Base-by-base conservation (phyloP, 1,140 invertebrate species). In the Apis cerana region DNA sequence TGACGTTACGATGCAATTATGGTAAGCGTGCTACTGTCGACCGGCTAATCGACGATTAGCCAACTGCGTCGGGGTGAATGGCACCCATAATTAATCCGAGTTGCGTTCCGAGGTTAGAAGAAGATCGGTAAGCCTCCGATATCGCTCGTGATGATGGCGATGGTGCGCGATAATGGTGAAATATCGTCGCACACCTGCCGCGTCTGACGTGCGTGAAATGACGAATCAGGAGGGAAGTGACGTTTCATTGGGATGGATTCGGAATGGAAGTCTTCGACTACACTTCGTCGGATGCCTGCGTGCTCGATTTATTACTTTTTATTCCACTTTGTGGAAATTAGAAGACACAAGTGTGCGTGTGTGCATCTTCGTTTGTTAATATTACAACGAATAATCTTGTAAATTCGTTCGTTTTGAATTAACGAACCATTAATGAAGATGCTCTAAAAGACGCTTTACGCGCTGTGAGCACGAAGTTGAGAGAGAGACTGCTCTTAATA, bases 1-100 rank as follows among this genome's bases (percentile, higher is more conserved):
- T 68, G 82, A 83, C 70, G 80, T 86, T 78, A 74, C 85, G 61
- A 68, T 23, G 84, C 84, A 87, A 86, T 87, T 87, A 87, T 83
- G 75, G 67, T 27, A 27, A 71, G 8, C 50, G n/a, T 27, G 27
- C 27, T 1, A 75, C 80, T 76, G 62, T 68, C 72, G 54, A 9
- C 61, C 75, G 85, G 71, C 80, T 86, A 86, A 75, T 75, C 75
- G 75, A 78, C 81, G 81, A 83, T 87, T 87, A 83, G 69, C 75
- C 33, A 52, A 54, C 85, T 59, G 59, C 50, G 54, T 21, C 61
- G 10, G 23, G 23, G 13, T 69, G 72, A 82, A 75, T 76, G 56
- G 61, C 65, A 59, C 19, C 75, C 65, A 61, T 86, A 75, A 86
- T 87, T 87, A 87, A 87, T 87, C 68, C 17, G 43, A 27, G 23